Base-by-base conservation (phyloP, 2,797 vertebrate genomes). In the Anomalospiza imberbis region DNA sequence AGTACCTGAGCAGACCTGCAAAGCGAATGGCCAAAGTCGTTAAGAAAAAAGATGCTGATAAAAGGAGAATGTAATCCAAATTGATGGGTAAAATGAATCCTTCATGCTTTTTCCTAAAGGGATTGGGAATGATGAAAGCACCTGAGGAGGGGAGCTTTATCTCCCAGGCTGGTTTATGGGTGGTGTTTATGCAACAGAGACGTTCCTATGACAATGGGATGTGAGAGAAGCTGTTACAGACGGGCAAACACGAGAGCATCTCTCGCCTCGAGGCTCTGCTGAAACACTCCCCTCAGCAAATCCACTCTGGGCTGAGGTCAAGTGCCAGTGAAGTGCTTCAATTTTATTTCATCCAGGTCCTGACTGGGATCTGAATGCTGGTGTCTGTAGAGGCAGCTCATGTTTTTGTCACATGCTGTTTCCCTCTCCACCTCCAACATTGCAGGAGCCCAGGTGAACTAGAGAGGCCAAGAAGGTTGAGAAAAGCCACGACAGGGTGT, bases 21-120 rank as follows among this genome's bases (percentile, higher is more conserved):
- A 92, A 91, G 32, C 1, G 55, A 81, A 72, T 38, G 47, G 79
- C 66, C 74, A 62, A 89, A 96, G 51, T 71, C 17, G 10, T 92
- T 94, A 88, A 32, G 68, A 38, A 75, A 89, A 89, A 91, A 92
- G 38, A 53, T 79, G 91, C 78, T 91, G 91, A 95, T 89, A 85
- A 93, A 88, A 91, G 82, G 34, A 88, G 60, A 95, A 74, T 10
- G 34, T 72, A 85, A 91, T 94, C 60, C 83, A 86, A 81, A 73
- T 28, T 57, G 88, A 92, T 88, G 66, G 55, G 60, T 87, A 82
- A 82, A 91, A 81, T 48, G 66, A 92, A 75, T 62, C 54, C 28
- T 70, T 84, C 87, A 42, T 65, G 65, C 53, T 68, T 68, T 50
- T 89, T 44, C 25, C 73, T 91, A 82, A 96, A 82, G 28, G 65